Percentiles rank a stretch among this genome's conserved stretches.
phyloP scores from a whole-genome alignment of 2,797 vertebrate genomes.

The Myotis pilosus region DNA sequence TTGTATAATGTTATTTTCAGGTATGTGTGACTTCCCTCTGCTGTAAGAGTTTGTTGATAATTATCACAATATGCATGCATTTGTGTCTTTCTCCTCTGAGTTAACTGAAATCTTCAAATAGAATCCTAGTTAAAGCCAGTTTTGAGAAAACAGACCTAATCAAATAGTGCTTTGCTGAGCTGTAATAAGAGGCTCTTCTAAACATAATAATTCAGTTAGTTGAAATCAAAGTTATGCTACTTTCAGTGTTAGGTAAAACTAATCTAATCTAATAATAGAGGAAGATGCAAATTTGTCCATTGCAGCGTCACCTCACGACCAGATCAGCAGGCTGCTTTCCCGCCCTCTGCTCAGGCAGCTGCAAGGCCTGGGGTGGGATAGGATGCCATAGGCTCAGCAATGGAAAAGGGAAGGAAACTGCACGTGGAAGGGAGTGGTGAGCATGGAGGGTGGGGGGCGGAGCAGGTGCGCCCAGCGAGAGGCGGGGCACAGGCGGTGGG shows the following conservation, averaged over 20 bases:
- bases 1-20: not conserved
- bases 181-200: conserved; percentile 55
- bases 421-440: no score
- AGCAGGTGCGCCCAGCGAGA: no score
- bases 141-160: conserved; percentile 26
- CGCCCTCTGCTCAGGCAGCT: no score
- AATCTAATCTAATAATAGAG: not conserved
- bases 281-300: no score
- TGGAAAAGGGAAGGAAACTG: no score
- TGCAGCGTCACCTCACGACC: no score
- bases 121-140: not conserved
- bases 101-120: conserved; percentile 22
- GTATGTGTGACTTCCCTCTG: not conserved
- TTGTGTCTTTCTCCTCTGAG: conserved; percentile 51
- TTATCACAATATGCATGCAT: conserved; percentile 6
- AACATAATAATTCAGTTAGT: conserved; percentile 66
- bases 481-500: no score
- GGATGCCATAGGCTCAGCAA: no score
- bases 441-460: no score
- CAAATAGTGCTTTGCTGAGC: conserved; percentile 9
- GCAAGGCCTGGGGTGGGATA: no score
- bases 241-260: conserved; percentile 60
- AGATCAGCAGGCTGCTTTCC: no score
- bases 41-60: conserved; percentile 28
- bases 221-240: conserved; percentile 72